These are phyloP conservation scores for Mystacornis crossleyi DNA, from an alignment of 2,113 vertebrate species.

Conservation along the genomic window DNA sequence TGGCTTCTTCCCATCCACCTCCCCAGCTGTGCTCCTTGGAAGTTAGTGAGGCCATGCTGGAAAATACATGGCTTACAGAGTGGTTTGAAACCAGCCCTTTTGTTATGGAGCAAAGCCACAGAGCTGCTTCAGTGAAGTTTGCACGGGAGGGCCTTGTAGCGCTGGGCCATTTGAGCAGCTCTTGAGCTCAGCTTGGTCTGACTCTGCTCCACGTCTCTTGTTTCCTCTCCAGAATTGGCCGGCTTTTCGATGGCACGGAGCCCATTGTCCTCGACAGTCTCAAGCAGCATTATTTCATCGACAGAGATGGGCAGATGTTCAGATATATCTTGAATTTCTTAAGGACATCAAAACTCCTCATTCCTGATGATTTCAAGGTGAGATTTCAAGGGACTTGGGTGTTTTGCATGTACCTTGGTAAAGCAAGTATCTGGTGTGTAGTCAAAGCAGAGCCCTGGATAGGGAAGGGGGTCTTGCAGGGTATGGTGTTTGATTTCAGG, in stretches of 20 bases:
- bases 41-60: background rate
- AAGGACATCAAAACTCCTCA: conserved; percentile 97
- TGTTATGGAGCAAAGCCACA: background rate
- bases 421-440: background rate
- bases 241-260: conserved; percentile 98
- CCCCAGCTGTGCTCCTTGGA: background rate
- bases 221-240: conserved; percentile 88
- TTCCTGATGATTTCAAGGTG: conserved; percentile 99
- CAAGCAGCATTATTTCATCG: conserved; percentile 99
- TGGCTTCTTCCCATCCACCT: background rate
- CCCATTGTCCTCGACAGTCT: conserved; percentile 99
- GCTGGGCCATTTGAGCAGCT: fast-evolving
- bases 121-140: background rate
- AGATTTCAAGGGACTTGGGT: conserved; percentile 65
- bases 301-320: conserved; percentile 99
- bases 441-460: background rate
- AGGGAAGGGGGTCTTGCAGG: background rate
- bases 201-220: conserved; percentile 2
- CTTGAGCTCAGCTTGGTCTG: background rate
- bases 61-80: background rate
- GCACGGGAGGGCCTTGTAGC: background rate
- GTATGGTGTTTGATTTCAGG: background rate
- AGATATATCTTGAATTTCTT: conserved; percentile 99
- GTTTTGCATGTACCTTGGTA: background rate
- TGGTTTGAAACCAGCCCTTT: background rate